Evolutionary conservation across 2,113 vertebrate species (phyloP).

Genomic region (Epinephelus lanceolatus): DNA sequence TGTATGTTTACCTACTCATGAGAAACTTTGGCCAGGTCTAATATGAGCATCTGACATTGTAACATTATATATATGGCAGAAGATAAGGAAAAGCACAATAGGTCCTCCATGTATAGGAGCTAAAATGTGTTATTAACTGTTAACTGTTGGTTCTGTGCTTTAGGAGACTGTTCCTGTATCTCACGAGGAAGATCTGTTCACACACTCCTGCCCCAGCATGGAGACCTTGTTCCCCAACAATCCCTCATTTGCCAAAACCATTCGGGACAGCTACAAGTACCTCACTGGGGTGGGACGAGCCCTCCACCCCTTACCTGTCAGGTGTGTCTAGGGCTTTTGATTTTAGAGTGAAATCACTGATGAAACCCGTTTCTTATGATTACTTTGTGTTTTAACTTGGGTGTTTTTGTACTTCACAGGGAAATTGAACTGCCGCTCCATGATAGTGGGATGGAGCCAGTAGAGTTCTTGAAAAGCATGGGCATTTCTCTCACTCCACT

Average conservation of each 20-base stretch:
- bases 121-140: background rate
- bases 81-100: no score
- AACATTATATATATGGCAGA: no score
- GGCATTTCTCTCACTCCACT: conserved; percentile 86
- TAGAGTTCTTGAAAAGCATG: conserved; percentile 88
- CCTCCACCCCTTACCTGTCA: conserved; percentile 75
- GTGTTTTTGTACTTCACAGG: conserved; percentile 59
- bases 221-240: conserved; percentile 88
- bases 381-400: conserved; percentile 5
- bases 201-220: conserved; percentile 85
- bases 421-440: conserved; percentile 85
- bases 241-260: conserved; percentile 87
- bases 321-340: conserved; percentile 53
- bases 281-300: conserved; percentile 84
- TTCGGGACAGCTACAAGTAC: conserved; percentile 87
- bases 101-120: background rate
- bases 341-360: background rate
- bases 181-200: conserved; percentile 82
- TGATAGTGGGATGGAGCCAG: conserved; percentile 83
- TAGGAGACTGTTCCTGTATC: conserved; percentile 49
- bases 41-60: no score
- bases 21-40: no score
- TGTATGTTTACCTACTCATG: no score
- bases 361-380: background rate
- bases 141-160: conserved; percentile 6